A percentile compares a stretch with the other conserved stretches of the same genome.
phyloP scores from a whole-genome alignment of 1,140 invertebrate species.

The Drosophila littoralis region DNA sequence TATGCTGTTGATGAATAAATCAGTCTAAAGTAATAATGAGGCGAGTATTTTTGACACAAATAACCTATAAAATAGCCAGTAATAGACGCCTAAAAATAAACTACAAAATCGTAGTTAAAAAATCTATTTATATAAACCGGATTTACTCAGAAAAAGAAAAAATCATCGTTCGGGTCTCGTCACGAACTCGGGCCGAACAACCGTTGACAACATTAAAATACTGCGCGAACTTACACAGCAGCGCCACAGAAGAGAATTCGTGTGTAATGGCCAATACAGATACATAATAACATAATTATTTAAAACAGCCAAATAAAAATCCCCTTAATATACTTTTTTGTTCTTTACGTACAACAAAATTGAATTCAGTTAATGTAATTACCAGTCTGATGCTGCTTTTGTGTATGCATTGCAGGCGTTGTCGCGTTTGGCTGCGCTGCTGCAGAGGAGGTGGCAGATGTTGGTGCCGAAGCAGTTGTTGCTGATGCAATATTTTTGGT shows the following conservation, averaged over 20 bases:
- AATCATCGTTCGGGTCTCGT: background rate
- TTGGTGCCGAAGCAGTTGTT: conserved; percentile 1
- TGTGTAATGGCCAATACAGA: background rate
- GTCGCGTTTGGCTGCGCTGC: background rate
- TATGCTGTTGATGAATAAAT: no score
- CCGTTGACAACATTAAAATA: background rate
- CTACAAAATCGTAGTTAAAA: background rate
- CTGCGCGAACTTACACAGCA: conserved; percentile 15
- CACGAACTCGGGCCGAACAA: conserved; percentile 11
- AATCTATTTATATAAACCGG: background rate
- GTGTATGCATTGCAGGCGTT: conserved; percentile 12
- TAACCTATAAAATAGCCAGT: no score
- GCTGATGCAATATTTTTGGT: conserved; percentile 23
- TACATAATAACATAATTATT: conserved; percentile 17
- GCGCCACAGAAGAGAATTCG: background rate
- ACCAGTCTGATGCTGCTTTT: conserved; percentile 45
- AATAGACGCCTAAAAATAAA: background rate
- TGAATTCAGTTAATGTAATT: conserved; percentile 28
- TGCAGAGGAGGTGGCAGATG: conserved; percentile 6
- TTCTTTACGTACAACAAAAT: background rate
- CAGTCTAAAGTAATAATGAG: no score
- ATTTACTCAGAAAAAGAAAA: background rate
- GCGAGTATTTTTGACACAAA: no score
- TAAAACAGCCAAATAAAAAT: background rate
- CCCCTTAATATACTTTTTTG: background rate